These are phyloP conservation scores for Trachymyrmex septentrionalis DNA, from an alignment of 1,140 invertebrate genomes.

Conservation along the genomic window DNA sequence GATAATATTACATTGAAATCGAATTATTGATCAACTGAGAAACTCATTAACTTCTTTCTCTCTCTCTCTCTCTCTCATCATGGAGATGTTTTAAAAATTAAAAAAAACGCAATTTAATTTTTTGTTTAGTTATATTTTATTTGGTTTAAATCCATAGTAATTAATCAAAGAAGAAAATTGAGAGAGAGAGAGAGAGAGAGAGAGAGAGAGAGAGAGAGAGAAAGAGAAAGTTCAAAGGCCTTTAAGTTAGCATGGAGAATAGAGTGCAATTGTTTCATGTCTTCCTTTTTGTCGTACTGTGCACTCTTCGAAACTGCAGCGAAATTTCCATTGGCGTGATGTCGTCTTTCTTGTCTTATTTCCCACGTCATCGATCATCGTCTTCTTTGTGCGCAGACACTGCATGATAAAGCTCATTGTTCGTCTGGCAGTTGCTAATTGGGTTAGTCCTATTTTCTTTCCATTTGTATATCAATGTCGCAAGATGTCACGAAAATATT, in stretches of 20 bases:
- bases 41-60: neutral
- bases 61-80: too few species aligned
- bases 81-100: neutral
- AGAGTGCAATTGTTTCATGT: slow-evolving; percentile 17
- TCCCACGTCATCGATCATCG: slow-evolving; percentile 54
- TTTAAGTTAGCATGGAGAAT: slow-evolving; percentile 74
- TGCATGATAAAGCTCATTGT: slow-evolving; percentile 50
- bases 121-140: slow-evolving; percentile 12
- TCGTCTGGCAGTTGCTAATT: slow-evolving; percentile 40
- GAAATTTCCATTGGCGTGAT: slow-evolving; percentile 37
- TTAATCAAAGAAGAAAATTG: too few species aligned
- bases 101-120: neutral
- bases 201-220: neutral
- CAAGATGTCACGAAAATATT: neutral
- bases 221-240: slow-evolving; percentile 77
- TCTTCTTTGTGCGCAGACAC: slow-evolving; percentile 31
- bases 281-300: slow-evolving; percentile 20
- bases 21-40: neutral
- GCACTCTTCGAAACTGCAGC: slow-evolving; percentile 39
- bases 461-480: neutral
- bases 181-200: neutral
- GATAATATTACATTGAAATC: neutral
- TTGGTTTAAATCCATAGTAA: neutral
- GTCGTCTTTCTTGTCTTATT: slow-evolving; percentile 7
- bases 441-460: slow-evolving; percentile 26